Evolutionary conservation across 2,113 vertebrate species (phyloP), one percentile per base, ranked within the genome.

Genomic region (Pelobates fuscus): DNA sequence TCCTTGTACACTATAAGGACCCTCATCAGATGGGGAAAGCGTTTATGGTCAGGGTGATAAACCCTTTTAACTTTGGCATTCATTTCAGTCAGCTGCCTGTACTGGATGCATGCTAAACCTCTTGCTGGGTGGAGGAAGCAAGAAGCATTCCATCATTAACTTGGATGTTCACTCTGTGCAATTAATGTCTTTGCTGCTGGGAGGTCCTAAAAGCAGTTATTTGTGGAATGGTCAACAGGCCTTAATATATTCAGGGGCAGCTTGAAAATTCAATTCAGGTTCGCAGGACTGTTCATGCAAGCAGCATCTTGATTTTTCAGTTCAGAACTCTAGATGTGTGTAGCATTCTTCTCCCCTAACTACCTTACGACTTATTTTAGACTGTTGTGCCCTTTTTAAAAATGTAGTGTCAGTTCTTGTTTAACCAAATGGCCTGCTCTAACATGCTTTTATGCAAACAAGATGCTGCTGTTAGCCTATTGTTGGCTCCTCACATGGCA

Each of bases 401-500:
- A 49, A 49, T 49, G 17, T 12, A 7, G n/a, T 32, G 15, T 1
- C 32, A 43, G 30, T 43, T 24, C n/a, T 43, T 7, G 8, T 62
- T 21, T 30, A 30, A 30, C 58, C 29, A 71, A 46, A 49, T 17
- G 17, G 77, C 81, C 27, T 72, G 81, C 80, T 86, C 76, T 65
- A 71, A 79, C 70, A 82, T 85, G n/a, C n/a, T 44, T 79, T 78
- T 86, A 84, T 86, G 88, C 88, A 85, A 86, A 65, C 77, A 77
- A 82, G 88, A 87, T 85, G 87, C 89, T 87, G 84, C 84, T 81
- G 82, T 82, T 84, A 60, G 43, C 73, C 78, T 70, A 82, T 24
- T 57, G 59, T 78, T 77, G 80, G 26, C 76, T 27, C 14, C 7
- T 21, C 63, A 66, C 76, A 20, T 74, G 27, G 68, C 73, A 77